Evolutionary conservation across 2,797 vertebrate species (phyloP), one percentile per base, ranked within the genome.

Genomic region (Typhlichthys eigenmanni): DNA sequence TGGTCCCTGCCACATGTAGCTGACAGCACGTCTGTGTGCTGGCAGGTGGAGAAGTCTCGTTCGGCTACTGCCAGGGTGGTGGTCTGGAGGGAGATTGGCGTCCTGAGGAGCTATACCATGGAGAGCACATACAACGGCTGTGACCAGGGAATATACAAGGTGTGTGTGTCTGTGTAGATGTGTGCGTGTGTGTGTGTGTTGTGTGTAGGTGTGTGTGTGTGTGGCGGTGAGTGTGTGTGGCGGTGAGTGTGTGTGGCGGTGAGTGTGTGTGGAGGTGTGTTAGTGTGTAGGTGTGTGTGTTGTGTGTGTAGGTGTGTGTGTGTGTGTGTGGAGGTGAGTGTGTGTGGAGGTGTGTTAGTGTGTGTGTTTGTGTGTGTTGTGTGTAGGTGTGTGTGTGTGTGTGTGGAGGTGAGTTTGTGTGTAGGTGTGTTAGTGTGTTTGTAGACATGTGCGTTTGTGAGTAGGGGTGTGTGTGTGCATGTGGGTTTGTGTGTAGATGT

Each of bases 41-140:
- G 0, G 72, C 80, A 96, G 56, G 93, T 98, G 77, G 96, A 98
- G 87, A 97, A 95, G 60, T 96, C 96, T 0, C 92, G 96, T 1
- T 93, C 91, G 0, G 91, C 96, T 0, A 98, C 96, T 0, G 96
- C 96, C 0, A 88, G 96, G 1, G 94, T 98, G 16, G 96, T 96
- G 50, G 94, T 95, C 2, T 98, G 97, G 97, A 91, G 92, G 66
- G 97, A 98, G 74, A 94, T 98, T 55, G 95, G 95, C 0, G 94
- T 98, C 11, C 78, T 94, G 58, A 91, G 94, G 66, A 98, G 96
- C 85, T 98, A 97, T 72, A 98, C 96, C 64, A 95, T 98, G 96
- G 96, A 98, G 69, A 96, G 92, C 78, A 96, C 95, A 0, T 97
- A 93, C 87, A 95, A 96, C 0, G 95, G 96, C 50, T 98, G 95